Evolutionary conservation across 35 echinoderm and acorn worm species (phyloP).

Genomic region (Eucidaris tribuloides): DNA sequence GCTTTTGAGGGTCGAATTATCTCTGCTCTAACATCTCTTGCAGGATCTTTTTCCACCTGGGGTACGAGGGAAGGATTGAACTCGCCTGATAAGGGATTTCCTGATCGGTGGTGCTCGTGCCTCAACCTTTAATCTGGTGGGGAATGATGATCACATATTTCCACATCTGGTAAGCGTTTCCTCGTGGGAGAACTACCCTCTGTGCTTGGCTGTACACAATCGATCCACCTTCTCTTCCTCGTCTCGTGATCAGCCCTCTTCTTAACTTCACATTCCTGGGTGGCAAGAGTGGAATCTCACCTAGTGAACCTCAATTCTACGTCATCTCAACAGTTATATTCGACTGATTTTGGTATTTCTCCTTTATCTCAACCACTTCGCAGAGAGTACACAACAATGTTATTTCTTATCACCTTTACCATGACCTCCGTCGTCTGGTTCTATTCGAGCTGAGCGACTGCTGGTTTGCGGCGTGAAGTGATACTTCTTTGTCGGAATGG

Average conservation of each 20-base stretch:
- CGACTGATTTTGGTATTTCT: background rate
- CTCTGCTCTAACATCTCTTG: slow-evolving; percentile 18
- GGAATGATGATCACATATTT: slow-evolving; percentile 23
- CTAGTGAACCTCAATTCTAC: too few species aligned
- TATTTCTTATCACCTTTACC: background rate
- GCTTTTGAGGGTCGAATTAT: slow-evolving; percentile 25
- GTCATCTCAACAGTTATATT: slow-evolving; percentile 11
- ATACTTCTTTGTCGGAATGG: background rate
- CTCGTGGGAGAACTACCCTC: slow-evolving; percentile 2
- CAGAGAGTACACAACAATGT: background rate
- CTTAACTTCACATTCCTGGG: background rate
- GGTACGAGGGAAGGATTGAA: background rate
- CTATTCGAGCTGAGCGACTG: background rate
- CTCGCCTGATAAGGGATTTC: background rate
- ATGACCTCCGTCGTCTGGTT: background rate
- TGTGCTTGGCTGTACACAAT: background rate
- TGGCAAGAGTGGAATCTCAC: background rate
- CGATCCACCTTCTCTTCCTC: background rate
- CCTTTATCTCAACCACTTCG: background rate
- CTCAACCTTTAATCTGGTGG: background rate
- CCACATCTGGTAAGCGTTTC: slow-evolving; percentile 18
- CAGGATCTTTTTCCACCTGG: slow-evolving; percentile 6
- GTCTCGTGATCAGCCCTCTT: background rate
- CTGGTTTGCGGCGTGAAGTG: background rate
- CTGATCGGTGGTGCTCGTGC: background rate